Evolutionary conservation across 2,113 vertebrate species (phyloP).

Genomic region (Cyprinodon tularosa): DNA sequence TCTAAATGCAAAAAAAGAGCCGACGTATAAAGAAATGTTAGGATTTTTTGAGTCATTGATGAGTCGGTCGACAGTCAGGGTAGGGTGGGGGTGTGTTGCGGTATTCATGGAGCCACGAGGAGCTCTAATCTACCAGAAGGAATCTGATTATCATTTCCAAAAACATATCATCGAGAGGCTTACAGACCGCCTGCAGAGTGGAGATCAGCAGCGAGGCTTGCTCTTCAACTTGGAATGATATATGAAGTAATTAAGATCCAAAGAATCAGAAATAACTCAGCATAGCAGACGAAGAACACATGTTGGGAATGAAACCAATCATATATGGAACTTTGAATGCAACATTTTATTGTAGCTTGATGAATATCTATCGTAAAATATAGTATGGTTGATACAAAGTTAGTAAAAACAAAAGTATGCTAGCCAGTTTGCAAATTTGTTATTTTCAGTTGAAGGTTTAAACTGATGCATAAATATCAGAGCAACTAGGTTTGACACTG

Average conservation of each 20-base stretch:
- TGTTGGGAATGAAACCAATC: neutral
- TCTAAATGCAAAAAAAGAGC: neutral
- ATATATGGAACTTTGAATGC: neutral
- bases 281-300: neutral
- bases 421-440: neutral
- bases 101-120: slow-evolving; percentile 1
- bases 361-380: neutral
- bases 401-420: neutral
- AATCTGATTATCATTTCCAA: slow-evolving; percentile 33
- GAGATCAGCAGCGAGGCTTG: slow-evolving; percentile 18
- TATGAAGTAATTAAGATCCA: slow-evolving; percentile 12
- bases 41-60: neutral
- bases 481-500: neutral
- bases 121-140: slow-evolving; percentile 18
- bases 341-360: neutral
- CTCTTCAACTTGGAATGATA: slow-evolving; percentile 14
- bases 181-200: slow-evolving; percentile 23
- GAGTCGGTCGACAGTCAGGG: neutral
- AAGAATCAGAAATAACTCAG: slow-evolving; percentile 17
- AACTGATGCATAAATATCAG: neutral
- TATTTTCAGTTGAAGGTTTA: neutral
- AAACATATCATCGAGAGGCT: slow-evolving; percentile 25
- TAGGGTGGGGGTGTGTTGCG: neutral
- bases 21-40: neutral
- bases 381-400: too few relatives aligned